phyloP scores from a whole-genome alignment of 1,140 invertebrate species.

The Batillaria attramentaria region DNA sequence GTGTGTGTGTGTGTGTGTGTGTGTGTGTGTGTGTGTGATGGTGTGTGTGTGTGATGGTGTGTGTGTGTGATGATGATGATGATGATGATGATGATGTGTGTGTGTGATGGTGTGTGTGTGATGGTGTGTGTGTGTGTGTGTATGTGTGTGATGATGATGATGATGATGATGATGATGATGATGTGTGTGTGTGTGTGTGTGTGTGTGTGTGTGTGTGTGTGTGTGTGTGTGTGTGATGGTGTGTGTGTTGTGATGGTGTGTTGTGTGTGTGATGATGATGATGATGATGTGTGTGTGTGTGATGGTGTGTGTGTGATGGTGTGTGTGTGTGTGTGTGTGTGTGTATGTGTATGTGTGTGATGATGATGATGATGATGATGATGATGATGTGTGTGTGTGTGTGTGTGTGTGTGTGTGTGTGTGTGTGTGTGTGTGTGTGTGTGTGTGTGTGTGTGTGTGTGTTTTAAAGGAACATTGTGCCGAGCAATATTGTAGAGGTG shows the following conservation, averaged over 20 bases:
- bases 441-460: neutral
- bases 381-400: neutral
- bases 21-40: neutral
- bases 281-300: neutral
- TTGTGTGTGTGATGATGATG: neutral
- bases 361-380: no score
- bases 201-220: constrained; percentile 2
- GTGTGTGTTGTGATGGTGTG: neutral
- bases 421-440: neutral
- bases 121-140: neutral
- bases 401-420: constrained; percentile 2
- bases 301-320: neutral
- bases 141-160: neutral
- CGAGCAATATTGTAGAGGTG: neutral
- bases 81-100: no score
- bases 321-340: neutral
- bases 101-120: neutral
- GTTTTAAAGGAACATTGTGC: neutral
- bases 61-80: no score
- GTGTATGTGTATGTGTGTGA: neutral
- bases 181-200: neutral
- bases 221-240: neutral
- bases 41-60: neutral
- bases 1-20: neutral
- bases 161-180: no score